Conservation (phyloP, 2,797 vertebrate genomes). For the Sebastes cheni region DNA sequence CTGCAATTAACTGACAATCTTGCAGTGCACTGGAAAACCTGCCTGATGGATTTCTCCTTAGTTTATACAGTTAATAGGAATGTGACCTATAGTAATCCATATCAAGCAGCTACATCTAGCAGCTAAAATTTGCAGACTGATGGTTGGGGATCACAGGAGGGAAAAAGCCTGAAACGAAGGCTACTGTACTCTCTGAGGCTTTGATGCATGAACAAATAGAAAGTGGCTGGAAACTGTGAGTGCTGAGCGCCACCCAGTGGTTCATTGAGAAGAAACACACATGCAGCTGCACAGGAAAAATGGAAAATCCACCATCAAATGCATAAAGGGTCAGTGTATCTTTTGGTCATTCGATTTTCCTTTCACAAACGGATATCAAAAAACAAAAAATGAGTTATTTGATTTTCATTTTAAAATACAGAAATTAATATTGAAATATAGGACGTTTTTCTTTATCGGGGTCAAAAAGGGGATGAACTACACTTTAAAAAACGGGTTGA, state of each 20-base stretch:
- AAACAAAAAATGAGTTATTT: too few species aligned
- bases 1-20: neutral
- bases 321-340: neutral
- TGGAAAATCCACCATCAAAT: neutral
- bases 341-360: too few species aligned
- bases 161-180: neutral
- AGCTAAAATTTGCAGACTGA: neutral
- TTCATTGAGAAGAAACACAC: neutral
- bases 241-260: slow-evolving; percentile 62
- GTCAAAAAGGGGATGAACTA: too few species aligned
- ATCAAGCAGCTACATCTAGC: slow-evolving; percentile 7
- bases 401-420: too few species aligned
- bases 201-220: neutral
- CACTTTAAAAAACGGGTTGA: too few species aligned
- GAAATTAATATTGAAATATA: too few species aligned
- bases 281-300: neutral
- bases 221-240: slow-evolving; percentile 2
- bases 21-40: neutral
- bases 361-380: too few species aligned
- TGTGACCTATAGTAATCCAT: neutral
- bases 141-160: neutral
- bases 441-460: too few species aligned
- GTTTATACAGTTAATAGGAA: neutral
- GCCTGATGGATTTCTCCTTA: neutral
- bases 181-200: neutral